Conservation (phyloP, 2,797 vertebrate species). For the Pantherophis vulpinus region DNA sequence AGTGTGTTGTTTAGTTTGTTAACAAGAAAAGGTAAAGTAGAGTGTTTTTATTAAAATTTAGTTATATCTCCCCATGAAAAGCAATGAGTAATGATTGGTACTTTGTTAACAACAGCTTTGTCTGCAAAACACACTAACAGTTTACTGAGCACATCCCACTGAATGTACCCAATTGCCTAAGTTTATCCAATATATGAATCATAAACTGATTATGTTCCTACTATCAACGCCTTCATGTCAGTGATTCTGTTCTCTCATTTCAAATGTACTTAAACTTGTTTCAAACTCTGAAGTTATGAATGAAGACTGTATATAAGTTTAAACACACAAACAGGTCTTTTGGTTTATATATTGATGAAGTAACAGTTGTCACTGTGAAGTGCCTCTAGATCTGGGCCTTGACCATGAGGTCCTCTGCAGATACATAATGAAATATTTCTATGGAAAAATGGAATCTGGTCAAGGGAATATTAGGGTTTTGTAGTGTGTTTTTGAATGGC, state of each 20-base stretch:
- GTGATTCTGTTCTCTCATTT: neutral
- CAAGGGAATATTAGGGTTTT: neutral
- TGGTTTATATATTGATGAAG: neutral
- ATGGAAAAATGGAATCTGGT: neutral
- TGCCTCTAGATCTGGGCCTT: neutral
- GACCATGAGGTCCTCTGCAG: neutral
- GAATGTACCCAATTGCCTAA: neutral
- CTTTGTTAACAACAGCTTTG: neutral
- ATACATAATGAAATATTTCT: neutral
- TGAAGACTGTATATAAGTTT: neutral
- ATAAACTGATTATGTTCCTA: neutral
- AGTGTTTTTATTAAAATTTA: neutral
- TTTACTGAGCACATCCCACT: neutral
- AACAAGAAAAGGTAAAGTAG: neutral
- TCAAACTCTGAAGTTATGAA: neutral
- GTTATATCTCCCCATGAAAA: neutral
- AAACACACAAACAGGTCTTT: neutral
- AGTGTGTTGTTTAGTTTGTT: neutral
- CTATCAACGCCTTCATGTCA: neutral
- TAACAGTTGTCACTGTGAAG: neutral
- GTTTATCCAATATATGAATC: neutral
- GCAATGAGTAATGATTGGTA: neutral
- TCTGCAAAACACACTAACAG: neutral
- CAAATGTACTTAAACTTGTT: neutral
- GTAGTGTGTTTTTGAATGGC: neutral